Evolutionary conservation across 2,888 invertebrate genomes (phyloP).

Genomic region (Arctia plantaginis): DNA sequence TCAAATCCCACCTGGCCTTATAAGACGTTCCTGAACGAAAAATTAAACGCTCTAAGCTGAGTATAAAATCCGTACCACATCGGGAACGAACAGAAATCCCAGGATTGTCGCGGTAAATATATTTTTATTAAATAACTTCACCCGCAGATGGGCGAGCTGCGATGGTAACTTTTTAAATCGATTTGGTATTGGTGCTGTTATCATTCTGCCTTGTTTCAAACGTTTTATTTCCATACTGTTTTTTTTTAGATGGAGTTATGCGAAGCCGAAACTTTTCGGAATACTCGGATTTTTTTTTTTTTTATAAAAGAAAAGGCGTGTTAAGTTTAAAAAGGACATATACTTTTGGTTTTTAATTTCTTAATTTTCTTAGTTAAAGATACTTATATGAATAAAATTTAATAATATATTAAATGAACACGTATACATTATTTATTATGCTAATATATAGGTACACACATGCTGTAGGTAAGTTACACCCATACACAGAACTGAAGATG

Average conservation of each 20-base stretch:
- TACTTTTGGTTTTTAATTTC: not conserved
- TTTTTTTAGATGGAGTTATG: constrained; percentile 16
- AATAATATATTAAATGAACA: no score
- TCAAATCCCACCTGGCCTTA: constrained; percentile 19
- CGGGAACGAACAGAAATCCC: constrained; percentile 60
- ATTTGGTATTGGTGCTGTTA: constrained; percentile 48
- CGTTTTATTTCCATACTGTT: constrained; percentile 33
- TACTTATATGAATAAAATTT: no score
- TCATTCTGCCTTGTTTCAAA: constrained; percentile 32
- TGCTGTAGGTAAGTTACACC: no score
- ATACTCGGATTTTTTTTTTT: not conserved
- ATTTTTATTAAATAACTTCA: constrained; percentile 76
- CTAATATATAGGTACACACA: no score
- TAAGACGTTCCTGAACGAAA: constrained; percentile 38
- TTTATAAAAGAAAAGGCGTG: not conserved
- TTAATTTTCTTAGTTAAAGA: not conserved
- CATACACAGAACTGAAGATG: no score
- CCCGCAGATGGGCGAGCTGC: constrained; percentile 61
- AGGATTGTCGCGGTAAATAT: constrained; percentile 65
- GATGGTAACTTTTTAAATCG: constrained; percentile 62
- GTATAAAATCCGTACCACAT: constrained; percentile 51
- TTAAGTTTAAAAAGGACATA: not conserved
- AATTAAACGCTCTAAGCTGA: constrained; percentile 54
- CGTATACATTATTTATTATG: no score
- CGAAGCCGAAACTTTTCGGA: not conserved